These are phyloP conservation scores for Vannuccia rotundouncinata DNA, from an alignment of 2,888 invertebrate species.

Conservation along the genomic window DNA sequence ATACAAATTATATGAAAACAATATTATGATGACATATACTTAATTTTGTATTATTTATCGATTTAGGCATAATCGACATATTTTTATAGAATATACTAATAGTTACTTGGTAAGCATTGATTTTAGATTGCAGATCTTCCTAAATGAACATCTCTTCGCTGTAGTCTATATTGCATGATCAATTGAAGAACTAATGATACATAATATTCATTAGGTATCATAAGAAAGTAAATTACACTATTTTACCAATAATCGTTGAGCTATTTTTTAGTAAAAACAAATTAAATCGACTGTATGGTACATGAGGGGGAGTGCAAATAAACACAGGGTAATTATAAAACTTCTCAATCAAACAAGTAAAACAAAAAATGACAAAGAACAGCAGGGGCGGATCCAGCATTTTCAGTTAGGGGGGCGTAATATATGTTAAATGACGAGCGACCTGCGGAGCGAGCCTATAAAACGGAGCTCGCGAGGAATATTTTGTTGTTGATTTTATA, in stretches of 20 bases:
- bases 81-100: conserved; percentile 15
- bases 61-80: conserved; percentile 4
- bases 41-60: conserved; percentile 22
- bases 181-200: no score
- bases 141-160: no score
- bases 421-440: no score
- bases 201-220: background rate
- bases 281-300: background rate
- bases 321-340: background rate
- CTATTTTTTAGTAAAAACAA: background rate
- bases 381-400: no score
- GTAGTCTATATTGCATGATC: no score
- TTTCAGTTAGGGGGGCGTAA: no score
- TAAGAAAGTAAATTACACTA: background rate
- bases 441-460: no score
- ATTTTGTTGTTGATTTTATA: no score
- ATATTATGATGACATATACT: conserved; percentile 20
- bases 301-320: background rate
- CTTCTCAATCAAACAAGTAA: background rate
- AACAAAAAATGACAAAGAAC: background rate
- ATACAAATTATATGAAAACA: conserved; percentile 23
- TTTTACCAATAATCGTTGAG: background rate
- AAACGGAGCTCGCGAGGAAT: no score
- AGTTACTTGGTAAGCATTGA: no score
- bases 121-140: no score